These are phyloP conservation scores for Rutpela maculata DNA, from an alignment of 2,888 invertebrate genomes.

Conservation along the genomic window DNA sequence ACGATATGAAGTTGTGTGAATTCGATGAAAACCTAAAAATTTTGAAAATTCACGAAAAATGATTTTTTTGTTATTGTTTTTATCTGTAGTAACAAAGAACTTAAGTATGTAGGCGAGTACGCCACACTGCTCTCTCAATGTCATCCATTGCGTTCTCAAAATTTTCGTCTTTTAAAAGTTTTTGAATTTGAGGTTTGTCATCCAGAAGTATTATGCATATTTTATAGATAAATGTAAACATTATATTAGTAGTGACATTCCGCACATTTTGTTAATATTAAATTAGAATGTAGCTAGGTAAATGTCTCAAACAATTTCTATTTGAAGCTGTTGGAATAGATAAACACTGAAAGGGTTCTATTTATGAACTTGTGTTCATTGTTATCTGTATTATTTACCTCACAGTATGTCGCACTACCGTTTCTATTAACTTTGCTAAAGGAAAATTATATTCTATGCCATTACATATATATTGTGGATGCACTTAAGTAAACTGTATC, in stretches of 20 bases:
- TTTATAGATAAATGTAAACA: not conserved
- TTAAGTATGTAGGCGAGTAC: too few species aligned
- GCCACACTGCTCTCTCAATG: too few species aligned
- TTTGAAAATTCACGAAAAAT: too few species aligned
- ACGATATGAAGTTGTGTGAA: too few species aligned
- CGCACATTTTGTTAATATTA: not conserved
- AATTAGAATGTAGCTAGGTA: not conserved
- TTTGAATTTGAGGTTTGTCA: too few species aligned
- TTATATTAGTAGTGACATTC: not conserved
- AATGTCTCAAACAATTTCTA: constrained; percentile 1
- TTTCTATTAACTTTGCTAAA: not conserved
- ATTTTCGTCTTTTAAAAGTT: too few species aligned
- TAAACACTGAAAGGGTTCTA: not conserved
- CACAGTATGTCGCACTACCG: not conserved
- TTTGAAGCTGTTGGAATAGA: not conserved
- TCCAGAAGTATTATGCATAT: not conserved
- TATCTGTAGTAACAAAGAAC: too few species aligned
- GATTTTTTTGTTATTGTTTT: too few species aligned
- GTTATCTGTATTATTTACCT: constrained; percentile 7
- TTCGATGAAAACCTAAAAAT: too few species aligned
- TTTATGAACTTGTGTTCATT: constrained; percentile 3
- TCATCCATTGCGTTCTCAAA: too few species aligned
- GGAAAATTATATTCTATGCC: not conserved
- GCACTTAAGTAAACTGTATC: not conserved
- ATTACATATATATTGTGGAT: not conserved